These are phyloP conservation scores for Diabrotica virgifera DNA, from an alignment of 1,140 invertebrate genomes.

Conservation along the genomic window DNA sequence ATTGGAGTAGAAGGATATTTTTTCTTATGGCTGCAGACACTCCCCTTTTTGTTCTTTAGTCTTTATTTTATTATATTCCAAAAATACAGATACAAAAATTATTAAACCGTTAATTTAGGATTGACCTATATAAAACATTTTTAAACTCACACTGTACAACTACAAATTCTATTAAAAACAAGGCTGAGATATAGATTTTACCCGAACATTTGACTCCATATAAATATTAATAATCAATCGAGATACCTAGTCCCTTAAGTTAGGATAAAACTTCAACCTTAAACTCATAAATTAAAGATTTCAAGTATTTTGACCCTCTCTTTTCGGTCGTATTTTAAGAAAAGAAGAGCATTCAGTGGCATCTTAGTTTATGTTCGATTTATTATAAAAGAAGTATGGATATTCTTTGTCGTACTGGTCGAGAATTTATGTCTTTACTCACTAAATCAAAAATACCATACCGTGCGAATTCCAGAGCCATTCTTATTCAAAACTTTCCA, in stretches of 20 bases:
- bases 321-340: neutral
- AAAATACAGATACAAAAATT: too few relatives aligned
- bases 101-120: too few relatives aligned
- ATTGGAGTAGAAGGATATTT: too few relatives aligned
- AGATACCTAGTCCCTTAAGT: neutral
- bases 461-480: neutral
- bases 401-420: neutral
- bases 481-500: neutral
- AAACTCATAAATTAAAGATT: neutral
- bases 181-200: too few relatives aligned
- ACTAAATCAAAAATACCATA: neutral
- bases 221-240: neutral
- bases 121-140: too few relatives aligned
- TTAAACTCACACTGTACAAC: too few relatives aligned
- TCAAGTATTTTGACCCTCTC: neutral
- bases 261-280: neutral
- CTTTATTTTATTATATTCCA: too few relatives aligned
- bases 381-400: neutral
- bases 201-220: too few relatives aligned
- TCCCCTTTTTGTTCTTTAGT: too few relatives aligned
- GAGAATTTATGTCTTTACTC: neutral
- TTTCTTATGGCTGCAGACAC: too few relatives aligned
- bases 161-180: too few relatives aligned
- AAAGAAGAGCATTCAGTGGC: neutral
- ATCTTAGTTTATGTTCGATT: slow-evolving; percentile 1